phyloP scores from a whole-genome alignment of 2,888 invertebrate genomes.

The Nephrocerus scutellatus region DNA sequence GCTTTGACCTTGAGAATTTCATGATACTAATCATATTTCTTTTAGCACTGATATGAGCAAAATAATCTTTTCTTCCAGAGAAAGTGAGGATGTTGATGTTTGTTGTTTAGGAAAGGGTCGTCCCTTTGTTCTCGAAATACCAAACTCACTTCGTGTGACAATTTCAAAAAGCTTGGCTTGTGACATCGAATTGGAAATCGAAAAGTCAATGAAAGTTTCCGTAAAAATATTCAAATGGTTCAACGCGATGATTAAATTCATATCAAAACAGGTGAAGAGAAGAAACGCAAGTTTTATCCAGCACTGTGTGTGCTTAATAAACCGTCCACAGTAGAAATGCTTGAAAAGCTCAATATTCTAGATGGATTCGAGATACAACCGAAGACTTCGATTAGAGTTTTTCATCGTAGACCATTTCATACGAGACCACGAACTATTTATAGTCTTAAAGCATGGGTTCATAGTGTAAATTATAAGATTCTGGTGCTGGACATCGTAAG shows the following conservation, averaged over 20 bases:
- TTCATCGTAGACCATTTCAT: constrained; percentile 75
- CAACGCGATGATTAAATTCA: constrained; percentile 59
- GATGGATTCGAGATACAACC: constrained; percentile 59
- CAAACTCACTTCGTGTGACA: constrained; percentile 56
- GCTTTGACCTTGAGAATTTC: constrained; percentile 33
- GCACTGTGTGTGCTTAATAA: constrained; percentile 61
- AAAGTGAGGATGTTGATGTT: constrained; percentile 96
- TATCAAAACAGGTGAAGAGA: constrained; percentile 80
- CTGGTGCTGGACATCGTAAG: constrained; percentile 66
- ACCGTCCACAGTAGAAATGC: constrained; percentile 49
- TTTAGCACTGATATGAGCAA: constrained; percentile 31
- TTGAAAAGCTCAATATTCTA: constrained; percentile 48
- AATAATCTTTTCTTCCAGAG: constrained; percentile 82
- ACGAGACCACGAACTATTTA: constrained; percentile 61
- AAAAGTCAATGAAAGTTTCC: constrained; percentile 51
- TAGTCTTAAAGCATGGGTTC: constrained; percentile 54
- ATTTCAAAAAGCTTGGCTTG: constrained; percentile 51
- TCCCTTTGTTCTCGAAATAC: constrained; percentile 85
- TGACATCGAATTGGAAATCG: constrained; percentile 54
- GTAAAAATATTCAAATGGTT: constrained; percentile 60
- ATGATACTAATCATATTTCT: no score
- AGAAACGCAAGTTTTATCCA: constrained; percentile 79
- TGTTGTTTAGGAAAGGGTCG: constrained; percentile 85
- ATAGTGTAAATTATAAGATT: constrained; percentile 47
- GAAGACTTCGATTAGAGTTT: constrained; percentile 82